A percentile compares a stretch with the other conserved stretches of the same genome.
Conservation (phyloP, 1,140 invertebrate species). For the Andricus grossulariae region DNA sequence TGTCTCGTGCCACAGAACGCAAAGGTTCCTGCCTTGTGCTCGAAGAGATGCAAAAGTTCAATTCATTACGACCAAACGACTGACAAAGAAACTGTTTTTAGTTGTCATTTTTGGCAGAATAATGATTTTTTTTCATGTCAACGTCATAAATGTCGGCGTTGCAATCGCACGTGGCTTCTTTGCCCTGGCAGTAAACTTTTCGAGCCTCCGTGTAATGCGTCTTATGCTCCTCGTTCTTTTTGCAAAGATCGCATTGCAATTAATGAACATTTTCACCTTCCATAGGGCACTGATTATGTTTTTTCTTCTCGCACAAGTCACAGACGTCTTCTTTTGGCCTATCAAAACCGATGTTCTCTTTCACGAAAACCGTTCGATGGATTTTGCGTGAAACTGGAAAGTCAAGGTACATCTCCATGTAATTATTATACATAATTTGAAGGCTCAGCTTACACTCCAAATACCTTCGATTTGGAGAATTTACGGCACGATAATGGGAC, state of each 20-base stretch:
- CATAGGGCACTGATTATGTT: not conserved
- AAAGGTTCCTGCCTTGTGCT: not conserved
- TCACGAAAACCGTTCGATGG: not conserved
- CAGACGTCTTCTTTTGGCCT: not conserved
- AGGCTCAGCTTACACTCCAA: not conserved
- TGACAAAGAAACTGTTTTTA: not conserved
- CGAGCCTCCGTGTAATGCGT: not conserved
- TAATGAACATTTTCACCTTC: not conserved
- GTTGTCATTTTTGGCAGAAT: no score
- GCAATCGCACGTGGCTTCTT: not conserved
- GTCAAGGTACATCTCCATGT: not conserved
- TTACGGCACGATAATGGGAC: not conserved
- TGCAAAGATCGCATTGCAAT: not conserved
- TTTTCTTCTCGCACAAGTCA: not conserved
- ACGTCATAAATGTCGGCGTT: not conserved
- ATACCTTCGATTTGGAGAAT: not conserved
- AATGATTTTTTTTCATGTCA: not conserved
- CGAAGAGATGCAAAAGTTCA: not conserved
- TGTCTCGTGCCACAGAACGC: not conserved
- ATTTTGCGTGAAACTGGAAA: not conserved
- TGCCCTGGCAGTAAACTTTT: not conserved
- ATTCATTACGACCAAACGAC: not conserved
- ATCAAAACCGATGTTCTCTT: not conserved
- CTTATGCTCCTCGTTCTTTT: not conserved
- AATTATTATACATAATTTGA: not conserved